Evolutionary conservation across 2,888 invertebrate species (phyloP).

Genomic region (Prosapia bicincta): DNA sequence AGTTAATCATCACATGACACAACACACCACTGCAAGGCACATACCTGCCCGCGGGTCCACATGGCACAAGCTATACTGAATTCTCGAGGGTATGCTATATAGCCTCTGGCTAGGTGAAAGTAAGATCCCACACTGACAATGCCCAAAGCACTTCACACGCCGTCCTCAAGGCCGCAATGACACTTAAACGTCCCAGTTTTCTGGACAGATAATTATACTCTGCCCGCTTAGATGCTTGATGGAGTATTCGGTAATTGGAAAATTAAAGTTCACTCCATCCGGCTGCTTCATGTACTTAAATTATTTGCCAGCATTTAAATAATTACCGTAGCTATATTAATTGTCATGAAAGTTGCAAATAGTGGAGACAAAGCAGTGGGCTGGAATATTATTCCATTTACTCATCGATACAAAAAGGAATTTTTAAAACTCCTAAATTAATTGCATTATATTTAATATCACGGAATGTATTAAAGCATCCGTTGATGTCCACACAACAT

Average conservation of each 20-base stretch:
- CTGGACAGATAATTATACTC: not conserved
- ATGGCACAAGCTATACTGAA: not conserved
- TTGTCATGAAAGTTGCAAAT: no score
- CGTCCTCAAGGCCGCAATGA: not conserved
- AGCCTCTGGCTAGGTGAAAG: not conserved
- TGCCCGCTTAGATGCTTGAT: not conserved
- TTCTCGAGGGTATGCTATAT: not conserved
- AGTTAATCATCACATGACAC: no score
- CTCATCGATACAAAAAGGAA: no score
- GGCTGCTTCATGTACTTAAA: not conserved
- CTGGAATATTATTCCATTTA: no score
- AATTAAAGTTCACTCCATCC: not conserved
- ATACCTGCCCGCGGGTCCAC: not conserved
- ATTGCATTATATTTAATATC: no score
- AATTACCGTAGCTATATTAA: no score
- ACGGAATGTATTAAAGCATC: no score
- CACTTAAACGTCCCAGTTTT: not conserved
- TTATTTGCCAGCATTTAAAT: not conserved
- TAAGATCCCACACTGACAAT: not conserved
- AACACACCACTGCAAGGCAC: not conserved
- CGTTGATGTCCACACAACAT: no score
- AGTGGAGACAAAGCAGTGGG: no score
- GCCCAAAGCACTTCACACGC: not conserved
- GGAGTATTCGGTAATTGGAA: no score
- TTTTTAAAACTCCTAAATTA: no score